Percentiles rank a stretch among this genome's conserved stretches.
These are phyloP conservation scores for Imbricaverruca yamaguchii DNA, from an alignment of 2,888 invertebrate genomes.

Conservation along the genomic window DNA sequence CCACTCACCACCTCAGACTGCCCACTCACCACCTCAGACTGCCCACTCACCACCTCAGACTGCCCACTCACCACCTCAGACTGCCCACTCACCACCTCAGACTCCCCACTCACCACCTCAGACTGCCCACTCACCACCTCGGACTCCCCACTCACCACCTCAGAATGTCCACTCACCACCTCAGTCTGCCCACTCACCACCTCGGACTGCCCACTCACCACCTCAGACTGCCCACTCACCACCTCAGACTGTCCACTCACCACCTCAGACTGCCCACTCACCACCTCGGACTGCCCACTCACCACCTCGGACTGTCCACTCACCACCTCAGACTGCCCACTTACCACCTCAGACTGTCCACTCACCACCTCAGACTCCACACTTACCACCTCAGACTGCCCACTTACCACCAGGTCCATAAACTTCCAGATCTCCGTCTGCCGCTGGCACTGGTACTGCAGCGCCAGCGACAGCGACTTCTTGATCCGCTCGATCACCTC, in stretches of 20 bases:
- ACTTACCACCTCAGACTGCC: no score
- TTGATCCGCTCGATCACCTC: slow-evolving; percentile 44
- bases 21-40: slow-evolving; percentile 27
- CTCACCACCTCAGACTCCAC: no score
- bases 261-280: slow-evolving; percentile 26
- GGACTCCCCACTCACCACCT: slow-evolving; percentile 26
- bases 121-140: slow-evolving; percentile 27
- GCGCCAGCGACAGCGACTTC: slow-evolving; percentile 40
- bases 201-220: slow-evolving; percentile 26
- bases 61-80: slow-evolving; percentile 27
- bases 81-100: slow-evolving; percentile 27
- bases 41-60: slow-evolving; percentile 27
- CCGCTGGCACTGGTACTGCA: slow-evolving; percentile 32
- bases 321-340: no score
- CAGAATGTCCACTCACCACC: slow-evolving; percentile 27
- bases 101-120: no score
- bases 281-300: slow-evolving; percentile 26
- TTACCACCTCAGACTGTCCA: no score
- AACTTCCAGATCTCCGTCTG: slow-evolving; percentile 36
- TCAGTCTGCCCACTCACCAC: no score
- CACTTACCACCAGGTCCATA: slow-evolving; percentile 32
- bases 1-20: slow-evolving; percentile 27
- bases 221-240: slow-evolving; percentile 26
- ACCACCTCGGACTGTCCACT: no score
- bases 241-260: slow-evolving; percentile 27